A percentile compares a stretch with the other conserved stretches of the same genome.
phyloP scores from a whole-genome alignment of 2,888 invertebrate species.

The Ctenicera cuprea region DNA sequence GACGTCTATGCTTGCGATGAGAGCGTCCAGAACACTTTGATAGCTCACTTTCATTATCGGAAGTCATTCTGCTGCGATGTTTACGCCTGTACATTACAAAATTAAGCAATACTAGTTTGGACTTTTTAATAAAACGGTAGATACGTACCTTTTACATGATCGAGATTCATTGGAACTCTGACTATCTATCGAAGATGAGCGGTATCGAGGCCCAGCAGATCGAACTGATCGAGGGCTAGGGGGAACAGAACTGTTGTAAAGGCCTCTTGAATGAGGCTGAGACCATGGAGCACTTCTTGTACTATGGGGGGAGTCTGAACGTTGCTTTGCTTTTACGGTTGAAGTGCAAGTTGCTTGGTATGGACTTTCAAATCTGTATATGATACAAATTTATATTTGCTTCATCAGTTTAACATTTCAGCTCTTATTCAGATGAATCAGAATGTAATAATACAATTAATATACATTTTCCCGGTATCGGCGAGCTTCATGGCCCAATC shows the following conservation, averaged over 20 bases:
- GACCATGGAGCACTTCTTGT: conserved; percentile 89
- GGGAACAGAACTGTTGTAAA: conserved; percentile 76
- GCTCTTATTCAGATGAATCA: no score
- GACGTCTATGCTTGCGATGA: conserved; percentile 83
- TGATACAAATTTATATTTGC: neutral
- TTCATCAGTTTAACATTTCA: neutral
- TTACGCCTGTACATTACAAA: conserved; percentile 76
- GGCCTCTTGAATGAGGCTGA: conserved; percentile 82
- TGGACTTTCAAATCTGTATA: conserved; percentile 72
- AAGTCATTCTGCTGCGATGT: conserved; percentile 87
- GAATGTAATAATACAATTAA: no score
- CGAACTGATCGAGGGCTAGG: conserved; percentile 89
- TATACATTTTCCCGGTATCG: no score
- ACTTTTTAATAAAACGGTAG: neutral
- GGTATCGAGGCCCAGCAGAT: conserved; percentile 79
- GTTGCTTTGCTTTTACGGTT: conserved; percentile 68
- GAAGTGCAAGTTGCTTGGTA: conserved; percentile 75
- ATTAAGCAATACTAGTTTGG: no score
- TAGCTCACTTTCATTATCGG: conserved; percentile 93
- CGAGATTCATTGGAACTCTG: conserved; percentile 92
- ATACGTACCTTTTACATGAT: conserved; percentile 81
- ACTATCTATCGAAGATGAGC: conserved; percentile 91
- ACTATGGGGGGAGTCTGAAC: conserved; percentile 85
- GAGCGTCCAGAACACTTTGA: conserved; percentile 90
- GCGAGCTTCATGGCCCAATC: no score